Percentiles rank a stretch among this genome's conserved stretches.
Conservation (phyloP, 92 coral and sea anemone species). For the Actinernus sp. region DNA sequence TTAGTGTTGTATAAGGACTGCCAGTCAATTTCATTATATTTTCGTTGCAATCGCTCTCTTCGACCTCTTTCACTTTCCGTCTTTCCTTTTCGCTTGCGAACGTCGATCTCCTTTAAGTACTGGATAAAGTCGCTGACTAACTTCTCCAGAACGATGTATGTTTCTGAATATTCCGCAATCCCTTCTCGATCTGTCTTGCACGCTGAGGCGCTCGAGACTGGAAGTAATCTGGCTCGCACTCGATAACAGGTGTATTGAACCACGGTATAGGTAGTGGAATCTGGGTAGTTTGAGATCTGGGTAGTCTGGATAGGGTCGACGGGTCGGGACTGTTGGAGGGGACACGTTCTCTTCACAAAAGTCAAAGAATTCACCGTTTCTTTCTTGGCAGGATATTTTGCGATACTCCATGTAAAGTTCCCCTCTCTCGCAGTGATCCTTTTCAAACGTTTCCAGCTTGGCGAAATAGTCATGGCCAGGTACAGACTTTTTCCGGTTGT, state of each 20-base stretch:
- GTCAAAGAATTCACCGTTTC: slow-evolving; percentile 1
- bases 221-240: slow-evolving; percentile 51
- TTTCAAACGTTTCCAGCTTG: slow-evolving; percentile 6
- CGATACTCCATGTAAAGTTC: no score
- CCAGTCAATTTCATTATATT: no score
- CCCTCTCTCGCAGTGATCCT: no score
- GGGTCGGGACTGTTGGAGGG: no score
- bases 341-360: no score
- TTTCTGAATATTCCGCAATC: slow-evolving; percentile 40
- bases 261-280: slow-evolving; percentile 63
- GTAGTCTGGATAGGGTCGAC: no score
- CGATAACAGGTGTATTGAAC: slow-evolving; percentile 46
- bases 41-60: slow-evolving; percentile 16
- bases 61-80: slow-evolving; percentile 39
- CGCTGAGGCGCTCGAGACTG: slow-evolving; percentile 69
- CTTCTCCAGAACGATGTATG: slow-evolving; percentile 38
- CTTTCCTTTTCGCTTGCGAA: slow-evolving; percentile 39
- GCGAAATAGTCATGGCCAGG: slow-evolving; percentile 11
- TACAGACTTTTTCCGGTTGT: neutral
- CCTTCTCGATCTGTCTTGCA: slow-evolving; percentile 42
- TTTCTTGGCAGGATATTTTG: slow-evolving; percentile 6
- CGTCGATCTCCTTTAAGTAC: slow-evolving; percentile 32
- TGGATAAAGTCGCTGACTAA: slow-evolving; percentile 35
- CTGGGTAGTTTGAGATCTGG: slow-evolving; percentile 37
- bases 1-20: no score